Evolutionary conservation across 2,797 vertebrate species (phyloP).

Genomic region (Enteromius viviparus): DNA sequence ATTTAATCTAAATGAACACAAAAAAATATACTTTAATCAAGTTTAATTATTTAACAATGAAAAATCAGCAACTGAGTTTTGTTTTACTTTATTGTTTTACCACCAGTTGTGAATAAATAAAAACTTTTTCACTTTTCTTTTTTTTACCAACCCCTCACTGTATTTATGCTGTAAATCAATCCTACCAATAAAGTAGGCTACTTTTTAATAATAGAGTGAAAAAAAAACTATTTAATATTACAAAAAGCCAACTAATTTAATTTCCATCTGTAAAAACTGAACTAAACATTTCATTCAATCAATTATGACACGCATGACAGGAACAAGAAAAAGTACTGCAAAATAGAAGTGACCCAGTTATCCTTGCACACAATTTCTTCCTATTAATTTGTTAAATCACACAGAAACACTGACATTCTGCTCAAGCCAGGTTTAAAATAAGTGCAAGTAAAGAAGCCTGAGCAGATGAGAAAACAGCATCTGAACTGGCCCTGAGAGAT

Average conservation of each 20-base stretch:
- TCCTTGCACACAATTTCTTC: constrained; percentile 14
- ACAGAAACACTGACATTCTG: constrained; percentile 24
- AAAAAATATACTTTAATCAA: not conserved
- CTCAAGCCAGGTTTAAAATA: constrained; percentile 23
- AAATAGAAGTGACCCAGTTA: not conserved
- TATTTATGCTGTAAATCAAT: not conserved
- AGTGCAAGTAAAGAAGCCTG: constrained; percentile 28
- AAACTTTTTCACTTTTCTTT: not conserved
- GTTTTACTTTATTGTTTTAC: not conserved
- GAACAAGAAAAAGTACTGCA: constrained; percentile 22
- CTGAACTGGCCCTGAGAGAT: constrained; percentile 18
- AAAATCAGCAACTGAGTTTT: not conserved
- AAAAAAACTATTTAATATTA: not conserved
- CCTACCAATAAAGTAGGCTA: not conserved
- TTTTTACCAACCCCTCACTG: not conserved
- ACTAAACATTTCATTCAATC: not conserved
- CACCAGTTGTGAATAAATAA: not conserved
- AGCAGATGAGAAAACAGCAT: constrained; percentile 38
- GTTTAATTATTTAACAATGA: not conserved
- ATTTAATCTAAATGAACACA: not conserved
- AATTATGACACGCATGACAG: not conserved
- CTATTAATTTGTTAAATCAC: constrained; percentile 34
- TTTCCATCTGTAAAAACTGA: not conserved
- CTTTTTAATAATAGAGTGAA: not conserved
- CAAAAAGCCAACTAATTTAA: not conserved